Base-by-base conservation (phyloP, 2,888 invertebrate genomes). In the Tenthredo mesomela region DNA sequence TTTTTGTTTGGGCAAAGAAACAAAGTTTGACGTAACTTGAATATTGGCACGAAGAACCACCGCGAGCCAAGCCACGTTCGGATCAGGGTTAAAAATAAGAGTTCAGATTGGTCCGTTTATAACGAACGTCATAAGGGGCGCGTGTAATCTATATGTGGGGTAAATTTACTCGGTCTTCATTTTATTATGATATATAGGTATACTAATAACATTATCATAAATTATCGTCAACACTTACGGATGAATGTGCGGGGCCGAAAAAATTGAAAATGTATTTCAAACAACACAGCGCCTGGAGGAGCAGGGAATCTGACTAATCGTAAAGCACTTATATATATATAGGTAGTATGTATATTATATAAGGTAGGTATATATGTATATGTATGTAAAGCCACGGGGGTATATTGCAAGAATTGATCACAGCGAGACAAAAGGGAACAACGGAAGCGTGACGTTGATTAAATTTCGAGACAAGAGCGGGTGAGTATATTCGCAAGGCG, bases 171-270 rank as follows among this genome's bases (percentile, higher is more conserved):
- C 54, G 70, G 18, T 33, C 9, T 37, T 70, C 18, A 18, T 29
- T 70, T 37, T 7, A 7, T n/a, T n/a, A n/a, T 6, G 18, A 50
- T 3, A 18, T 70, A 29, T 29, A 29, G 29, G 29, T 37, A 33
- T 37, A 33, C 37, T 2, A 7, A 54, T 54, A 54, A 70, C 18
- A 37, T 37, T 1, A 37, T 70, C 9, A 70, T 70, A 29, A 1
- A 37, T 37, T 37, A n/a, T 70, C 37, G 70, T 70, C n/a, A 37
- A 70, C 37, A 70, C 70, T 70, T 70, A 70, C 37, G n/a, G 54
- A 54, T n/a, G n/a, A 47, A 54, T n/a, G 54, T 6, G n/a, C 54
- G 5, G 18, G 15, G 50, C 18, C 47, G 47, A n/a, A 7, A 7
- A 54, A n/a, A 29, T 29, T 67, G 29, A 15, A 10, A 33, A 67